A percentile compares a stretch with the other conserved stretches of the same genome.
These are phyloP conservation scores for Neodon shergylaensis DNA, from an alignment of 2,113 vertebrate species.

Conservation along the genomic window DNA sequence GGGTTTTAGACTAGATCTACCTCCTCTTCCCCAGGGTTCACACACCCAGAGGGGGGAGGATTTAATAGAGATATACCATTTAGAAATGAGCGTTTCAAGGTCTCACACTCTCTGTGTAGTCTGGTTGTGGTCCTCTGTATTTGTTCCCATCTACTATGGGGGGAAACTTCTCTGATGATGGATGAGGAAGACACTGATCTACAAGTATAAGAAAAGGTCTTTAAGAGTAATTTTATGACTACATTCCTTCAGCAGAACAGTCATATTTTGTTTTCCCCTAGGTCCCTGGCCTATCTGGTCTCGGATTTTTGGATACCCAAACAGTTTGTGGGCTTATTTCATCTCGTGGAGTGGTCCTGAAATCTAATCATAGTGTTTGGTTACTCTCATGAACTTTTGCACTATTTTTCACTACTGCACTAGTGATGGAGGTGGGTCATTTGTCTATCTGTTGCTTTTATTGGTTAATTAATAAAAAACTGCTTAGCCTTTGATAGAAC, in stretches of 20 bases:
- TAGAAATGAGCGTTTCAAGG: not conserved
- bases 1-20: not conserved
- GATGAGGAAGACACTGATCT: not conserved
- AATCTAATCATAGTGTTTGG: not conserved
- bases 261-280: not conserved
- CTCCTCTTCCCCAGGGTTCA: not conserved
- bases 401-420: not conserved
- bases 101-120: not conserved
- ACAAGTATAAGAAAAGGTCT: not conserved
- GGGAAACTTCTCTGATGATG: not conserved
- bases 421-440: too few relatives aligned
- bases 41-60: not conserved
- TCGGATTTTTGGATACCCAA: not conserved
- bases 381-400: not conserved
- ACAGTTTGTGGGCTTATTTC: not conserved
- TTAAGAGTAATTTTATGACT: not conserved
- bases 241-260: not conserved
- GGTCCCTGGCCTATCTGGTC: not conserved
- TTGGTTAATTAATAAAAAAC: too few relatives aligned
- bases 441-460: too few relatives aligned
- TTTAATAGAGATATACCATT: not conserved
- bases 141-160: not conserved
- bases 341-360: not conserved
- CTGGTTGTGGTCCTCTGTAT: not conserved
- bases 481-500: too few relatives aligned